Conservation (phyloP, 2,888 invertebrate genomes). For the Hemistola chrysoprasaria region DNA sequence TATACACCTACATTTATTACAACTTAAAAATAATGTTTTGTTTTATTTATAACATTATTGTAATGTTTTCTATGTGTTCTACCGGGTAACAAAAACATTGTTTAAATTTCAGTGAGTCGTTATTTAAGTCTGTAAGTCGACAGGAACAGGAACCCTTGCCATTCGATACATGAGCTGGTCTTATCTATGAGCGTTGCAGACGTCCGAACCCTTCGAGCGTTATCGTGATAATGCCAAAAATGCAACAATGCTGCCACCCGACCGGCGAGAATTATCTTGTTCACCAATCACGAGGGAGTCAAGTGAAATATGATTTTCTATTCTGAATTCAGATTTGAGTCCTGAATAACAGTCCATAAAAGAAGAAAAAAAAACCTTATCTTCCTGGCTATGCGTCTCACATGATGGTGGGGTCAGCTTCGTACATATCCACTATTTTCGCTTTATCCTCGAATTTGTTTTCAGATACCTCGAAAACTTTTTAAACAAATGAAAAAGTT, state of each 20-base stretch:
- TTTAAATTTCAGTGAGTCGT: constrained; percentile 50
- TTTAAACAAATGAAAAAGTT: too few relatives aligned
- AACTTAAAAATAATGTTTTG: too few relatives aligned
- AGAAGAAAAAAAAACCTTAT: too few relatives aligned
- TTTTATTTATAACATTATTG: neutral
- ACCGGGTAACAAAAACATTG: too few relatives aligned
- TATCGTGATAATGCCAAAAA: constrained; percentile 74
- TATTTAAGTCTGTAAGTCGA: constrained; percentile 62
- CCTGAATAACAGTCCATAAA: too few relatives aligned
- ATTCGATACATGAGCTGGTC: constrained; percentile 51
- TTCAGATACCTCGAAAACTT: too few relatives aligned
- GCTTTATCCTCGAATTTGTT: too few relatives aligned
- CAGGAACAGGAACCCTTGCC: constrained; percentile 47
- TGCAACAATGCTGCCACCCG: constrained; percentile 64
- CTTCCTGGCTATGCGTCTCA: too few relatives aligned
- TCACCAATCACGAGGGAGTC: constrained; percentile 65
- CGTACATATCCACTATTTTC: too few relatives aligned
- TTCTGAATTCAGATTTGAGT: constrained; percentile 19
- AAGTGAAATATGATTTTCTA: constrained; percentile 40
- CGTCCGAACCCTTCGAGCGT: constrained; percentile 65
- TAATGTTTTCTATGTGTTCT: too few relatives aligned
- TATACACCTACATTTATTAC: too few relatives aligned
- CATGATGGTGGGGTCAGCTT: too few relatives aligned
- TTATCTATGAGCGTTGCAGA: constrained; percentile 68
- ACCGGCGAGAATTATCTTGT: constrained; percentile 53